phyloP scores from a whole-genome alignment of 2,113 vertebrate species.

The Misgurnus mizolepis region DNA sequence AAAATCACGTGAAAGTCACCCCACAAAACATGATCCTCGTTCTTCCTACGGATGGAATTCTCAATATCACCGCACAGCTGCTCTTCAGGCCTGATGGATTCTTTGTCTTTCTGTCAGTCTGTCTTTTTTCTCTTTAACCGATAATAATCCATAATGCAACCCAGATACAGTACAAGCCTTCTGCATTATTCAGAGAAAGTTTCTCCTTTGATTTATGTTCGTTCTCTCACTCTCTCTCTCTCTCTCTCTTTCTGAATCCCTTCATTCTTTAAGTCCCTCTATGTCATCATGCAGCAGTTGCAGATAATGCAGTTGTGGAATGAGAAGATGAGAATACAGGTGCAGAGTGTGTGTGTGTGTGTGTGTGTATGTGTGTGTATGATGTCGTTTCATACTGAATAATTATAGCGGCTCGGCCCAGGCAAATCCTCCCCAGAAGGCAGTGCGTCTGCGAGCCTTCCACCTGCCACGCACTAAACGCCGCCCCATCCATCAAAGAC shows the following conservation, averaged over 20 bases:
- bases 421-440: constrained; percentile 88
- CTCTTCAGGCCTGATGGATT: constrained; percentile 50
- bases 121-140: constrained; percentile 54
- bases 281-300: constrained; percentile 51
- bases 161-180: constrained; percentile 52
- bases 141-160: constrained; percentile 59
- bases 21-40: constrained; percentile 46
- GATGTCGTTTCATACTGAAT: constrained; percentile 94
- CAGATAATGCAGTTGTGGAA: constrained; percentile 84
- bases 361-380: constrained; percentile 66
- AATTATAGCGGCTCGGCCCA: constrained; percentile 89
- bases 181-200: constrained; percentile 60
- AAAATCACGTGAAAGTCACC: constrained; percentile 34
- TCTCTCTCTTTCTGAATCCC: constrained; percentile 44
- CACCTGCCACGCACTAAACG: constrained; percentile 98
- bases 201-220: constrained; percentile 57
- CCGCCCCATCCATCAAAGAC: constrained; percentile 98
- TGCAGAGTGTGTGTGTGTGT: constrained; percentile 61
- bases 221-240: constrained; percentile 39
- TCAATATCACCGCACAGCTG: constrained; percentile 46
- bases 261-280: constrained; percentile 33
- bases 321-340: constrained; percentile 94
- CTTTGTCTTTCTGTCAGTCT: constrained; percentile 50
- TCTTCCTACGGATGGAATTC: constrained; percentile 45
- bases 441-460: constrained; percentile 94